Conservation (phyloP, 1,140 invertebrate genomes). For the Berghia stephanieae region DNA sequence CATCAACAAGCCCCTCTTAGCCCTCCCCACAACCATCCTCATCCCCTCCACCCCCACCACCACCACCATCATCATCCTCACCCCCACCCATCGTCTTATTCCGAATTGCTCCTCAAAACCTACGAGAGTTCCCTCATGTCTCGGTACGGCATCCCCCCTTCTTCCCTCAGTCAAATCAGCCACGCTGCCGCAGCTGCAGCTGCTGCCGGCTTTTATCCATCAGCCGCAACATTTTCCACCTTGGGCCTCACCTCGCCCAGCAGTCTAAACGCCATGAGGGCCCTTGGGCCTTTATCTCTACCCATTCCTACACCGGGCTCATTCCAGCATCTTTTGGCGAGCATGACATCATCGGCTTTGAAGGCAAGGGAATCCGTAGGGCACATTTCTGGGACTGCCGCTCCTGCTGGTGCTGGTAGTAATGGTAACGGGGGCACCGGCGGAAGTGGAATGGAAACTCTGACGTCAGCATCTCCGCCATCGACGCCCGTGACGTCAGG, state of each 20-base stretch:
- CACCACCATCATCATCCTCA: conserved; percentile 52
- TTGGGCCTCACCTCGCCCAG: conserved; percentile 29
- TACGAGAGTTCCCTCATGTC: conserved; percentile 72
- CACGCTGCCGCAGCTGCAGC: neutral
- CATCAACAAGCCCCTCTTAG: neutral
- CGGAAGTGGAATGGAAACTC: too few species aligned
- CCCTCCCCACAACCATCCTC: conserved; percentile 13
- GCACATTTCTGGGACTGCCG: too few species aligned
- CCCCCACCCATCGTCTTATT: conserved; percentile 69
- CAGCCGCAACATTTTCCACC: conserved; percentile 25
- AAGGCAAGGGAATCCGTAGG: conserved; percentile 69
- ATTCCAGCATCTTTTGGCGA: conserved; percentile 85
- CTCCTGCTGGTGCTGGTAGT: too few species aligned
- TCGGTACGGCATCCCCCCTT: conserved; percentile 39
- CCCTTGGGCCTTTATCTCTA: conserved; percentile 49
- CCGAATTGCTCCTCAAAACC: conserved; percentile 79
- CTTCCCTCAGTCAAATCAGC: neutral
- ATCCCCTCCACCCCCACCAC: neutral
- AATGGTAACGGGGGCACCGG: too few species aligned
- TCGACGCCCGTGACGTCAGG: too few species aligned
- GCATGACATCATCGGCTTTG: conserved; percentile 74
- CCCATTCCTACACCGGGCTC: conserved; percentile 70
- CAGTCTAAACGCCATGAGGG: conserved; percentile 12
- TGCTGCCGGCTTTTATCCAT: conserved; percentile 20
- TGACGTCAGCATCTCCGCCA: too few species aligned